Conservation (phyloP, 2,113 vertebrate species). For the Bettongia penicillata region DNA sequence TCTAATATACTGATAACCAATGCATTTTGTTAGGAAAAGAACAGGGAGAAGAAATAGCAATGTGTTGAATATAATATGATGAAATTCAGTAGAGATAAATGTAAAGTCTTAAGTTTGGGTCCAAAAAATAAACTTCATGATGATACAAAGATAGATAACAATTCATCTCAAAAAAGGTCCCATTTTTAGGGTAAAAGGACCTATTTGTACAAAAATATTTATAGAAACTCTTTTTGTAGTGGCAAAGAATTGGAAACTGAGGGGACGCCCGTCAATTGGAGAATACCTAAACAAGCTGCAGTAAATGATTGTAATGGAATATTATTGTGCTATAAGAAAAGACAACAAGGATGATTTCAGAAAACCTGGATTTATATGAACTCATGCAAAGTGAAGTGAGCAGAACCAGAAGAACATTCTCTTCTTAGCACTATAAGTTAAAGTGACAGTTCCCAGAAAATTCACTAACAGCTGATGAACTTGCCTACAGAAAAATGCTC, state of each 20-base stretch:
- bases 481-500: constrained; percentile 69
- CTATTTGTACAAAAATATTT: background rate
- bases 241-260: background rate
- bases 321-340: background rate
- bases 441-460: constrained; percentile 54
- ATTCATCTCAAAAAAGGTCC: background rate
- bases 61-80: background rate
- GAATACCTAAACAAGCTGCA: background rate
- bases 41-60: background rate
- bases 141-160: background rate
- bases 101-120: background rate
- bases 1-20: background rate
- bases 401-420: background rate
- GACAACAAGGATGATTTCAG: background rate
- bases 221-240: background rate
- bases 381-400: background rate
- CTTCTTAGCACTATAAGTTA: constrained; percentile 50
- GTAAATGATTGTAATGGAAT: background rate
- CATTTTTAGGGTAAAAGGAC: background rate
- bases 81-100: background rate
- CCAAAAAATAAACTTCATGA: background rate
- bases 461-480: constrained; percentile 51
- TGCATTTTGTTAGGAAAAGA: background rate
- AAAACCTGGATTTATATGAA: background rate
- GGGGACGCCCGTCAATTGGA: background rate